Percentiles rank a stretch among this genome's conserved stretches.
phyloP scores from a whole-genome alignment of 2,888 invertebrate species.

The Ophioninae sp. region DNA sequence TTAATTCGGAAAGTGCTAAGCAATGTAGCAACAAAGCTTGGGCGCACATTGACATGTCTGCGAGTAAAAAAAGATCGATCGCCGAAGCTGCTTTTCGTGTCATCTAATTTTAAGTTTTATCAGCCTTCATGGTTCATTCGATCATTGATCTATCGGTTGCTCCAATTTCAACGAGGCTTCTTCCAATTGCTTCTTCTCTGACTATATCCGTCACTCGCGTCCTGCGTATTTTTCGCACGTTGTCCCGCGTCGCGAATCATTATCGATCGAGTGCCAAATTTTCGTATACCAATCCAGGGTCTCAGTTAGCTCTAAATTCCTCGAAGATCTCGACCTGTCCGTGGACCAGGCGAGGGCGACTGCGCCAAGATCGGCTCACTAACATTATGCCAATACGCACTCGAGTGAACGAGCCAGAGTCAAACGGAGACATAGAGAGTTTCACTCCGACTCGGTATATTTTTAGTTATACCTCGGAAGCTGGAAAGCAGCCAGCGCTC shows the following conservation, averaged over 20 bases:
- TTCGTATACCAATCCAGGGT: constrained; percentile 47
- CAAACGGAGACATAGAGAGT: constrained; percentile 15
- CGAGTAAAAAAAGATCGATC: not conserved
- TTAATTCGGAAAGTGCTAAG: not conserved
- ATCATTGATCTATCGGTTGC: constrained; percentile 44
- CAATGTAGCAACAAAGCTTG: not conserved
- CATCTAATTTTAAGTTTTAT: constrained; percentile 13
- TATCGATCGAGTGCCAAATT: constrained; percentile 56
- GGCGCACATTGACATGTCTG: not conserved
- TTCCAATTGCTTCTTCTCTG: not conserved
- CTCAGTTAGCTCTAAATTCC: constrained; percentile 53
- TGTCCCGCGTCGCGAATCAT: constrained; percentile 18
- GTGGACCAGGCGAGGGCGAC: constrained; percentile 54
- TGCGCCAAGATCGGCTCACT: constrained; percentile 58
- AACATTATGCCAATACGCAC: constrained; percentile 29
- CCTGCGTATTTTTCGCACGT: not conserved
- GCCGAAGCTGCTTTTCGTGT: constrained; percentile 13
- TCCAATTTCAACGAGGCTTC: constrained; percentile 39
- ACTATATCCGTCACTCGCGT: not conserved
- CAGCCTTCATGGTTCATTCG: constrained; percentile 37
- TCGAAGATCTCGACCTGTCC: constrained; percentile 54
- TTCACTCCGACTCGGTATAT: constrained; percentile 51
- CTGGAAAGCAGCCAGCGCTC: constrained; percentile 57
- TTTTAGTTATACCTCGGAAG: constrained; percentile 62
- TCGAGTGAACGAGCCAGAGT: constrained; percentile 1